Evolutionary conservation across 2,888 invertebrate species (phyloP), one percentile per base, ranked within the genome.

Genomic region (Phrixothrix hirtus): DNA sequence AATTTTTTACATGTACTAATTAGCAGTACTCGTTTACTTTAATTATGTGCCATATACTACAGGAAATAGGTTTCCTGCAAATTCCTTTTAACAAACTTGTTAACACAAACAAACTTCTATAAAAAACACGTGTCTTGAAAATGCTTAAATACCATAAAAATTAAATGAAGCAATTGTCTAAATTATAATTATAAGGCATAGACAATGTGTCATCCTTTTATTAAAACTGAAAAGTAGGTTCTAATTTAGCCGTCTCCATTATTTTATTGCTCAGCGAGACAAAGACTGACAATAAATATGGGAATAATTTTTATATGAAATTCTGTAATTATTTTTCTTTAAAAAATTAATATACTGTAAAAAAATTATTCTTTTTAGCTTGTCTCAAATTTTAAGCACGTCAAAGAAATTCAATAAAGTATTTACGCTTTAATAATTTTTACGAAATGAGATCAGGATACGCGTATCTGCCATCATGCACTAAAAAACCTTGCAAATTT

Each of bases 111-210:
- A 39, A 41, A 21, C 13, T 12, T 42, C 34, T 35, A 42, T n/a
- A 46, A 46, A n/a, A 46, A 46, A 45, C 45, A 46, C 37, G 42
- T 46, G 51, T 51, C 38, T 45, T 36, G 16, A 36, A 36, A 41
- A 42, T 39, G 44, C 39, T 48, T 34, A 45, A 49, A 53, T 42
- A 50, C 35, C 32, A 50, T 48, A 32, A 56, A 39, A 59, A 54
- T 56, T 51, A 59, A 56, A 41, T 48, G 44, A 47, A 37, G 30
- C 25, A 59, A 56, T 56, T 59, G 56, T 44, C 36, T 54, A 54
- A 53, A 54, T 43, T 50, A 43, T 50, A 47, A 32, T 26, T 42
- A 46, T 35, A 38, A 7, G n/a, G 42, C 46, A 34, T 52, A 31
- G 45, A 50, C 35, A 35, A 55, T 52, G 39, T 53, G 41, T 55